phyloP scores from a whole-genome alignment of 2,797 vertebrate species.

The Cossypha niveicapilla region DNA sequence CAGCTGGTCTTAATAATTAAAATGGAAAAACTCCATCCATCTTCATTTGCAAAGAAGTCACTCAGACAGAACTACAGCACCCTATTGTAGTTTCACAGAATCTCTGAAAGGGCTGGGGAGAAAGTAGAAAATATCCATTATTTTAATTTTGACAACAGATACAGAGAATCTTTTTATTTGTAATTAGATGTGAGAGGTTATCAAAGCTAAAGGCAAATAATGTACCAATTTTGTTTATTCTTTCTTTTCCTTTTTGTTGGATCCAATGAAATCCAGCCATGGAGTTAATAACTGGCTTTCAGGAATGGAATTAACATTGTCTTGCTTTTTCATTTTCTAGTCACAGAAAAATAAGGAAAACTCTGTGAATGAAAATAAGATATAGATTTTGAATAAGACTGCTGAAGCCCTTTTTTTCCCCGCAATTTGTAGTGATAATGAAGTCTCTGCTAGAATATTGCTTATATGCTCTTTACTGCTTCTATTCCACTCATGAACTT shows the following conservation, averaged over 20 bases:
- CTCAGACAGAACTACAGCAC: neutral
- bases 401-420: neutral
- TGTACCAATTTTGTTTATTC: slow-evolving; percentile 75
- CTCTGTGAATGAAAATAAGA: neutral
- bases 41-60: slow-evolving; percentile 47
- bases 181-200: slow-evolving; percentile 83
- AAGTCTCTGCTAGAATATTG: neutral
- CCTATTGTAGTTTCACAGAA: neutral
- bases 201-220: slow-evolving; percentile 81
- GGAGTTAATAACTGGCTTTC: slow-evolving; percentile 60
- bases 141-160: slow-evolving; percentile 16
- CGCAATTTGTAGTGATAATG: neutral
- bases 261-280: slow-evolving; percentile 74
- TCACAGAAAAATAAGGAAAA: slow-evolving; percentile 65
- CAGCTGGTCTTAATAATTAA: slow-evolving; percentile 54
- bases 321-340: slow-evolving; percentile 66
- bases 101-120: neutral
- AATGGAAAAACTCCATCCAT: slow-evolving; percentile 49
- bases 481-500: neutral
- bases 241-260: slow-evolving; percentile 63
- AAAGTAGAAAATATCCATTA: slow-evolving; percentile 14
- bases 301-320: slow-evolving; percentile 72
- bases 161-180: neutral
- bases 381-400: neutral
- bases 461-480: neutral